These are phyloP conservation scores for Otolemur garnettii DNA, from an alignment of 2,113 vertebrate genomes.

Conservation along the genomic window DNA sequence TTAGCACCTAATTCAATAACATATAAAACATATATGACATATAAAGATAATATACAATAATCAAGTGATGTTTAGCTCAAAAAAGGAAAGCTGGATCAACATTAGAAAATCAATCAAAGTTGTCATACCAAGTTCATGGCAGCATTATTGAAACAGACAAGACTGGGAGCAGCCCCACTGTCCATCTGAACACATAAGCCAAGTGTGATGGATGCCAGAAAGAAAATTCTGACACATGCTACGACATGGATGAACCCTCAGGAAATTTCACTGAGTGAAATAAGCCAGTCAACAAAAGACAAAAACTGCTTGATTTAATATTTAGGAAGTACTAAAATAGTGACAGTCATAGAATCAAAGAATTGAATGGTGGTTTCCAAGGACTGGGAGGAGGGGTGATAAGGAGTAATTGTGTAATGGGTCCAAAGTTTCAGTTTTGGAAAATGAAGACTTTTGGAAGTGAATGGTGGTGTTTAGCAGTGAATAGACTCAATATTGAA, in stretches of 20 bases:
- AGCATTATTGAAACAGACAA: not conserved
- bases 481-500: no score
- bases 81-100: not conserved
- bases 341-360: not conserved
- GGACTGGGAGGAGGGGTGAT: not conserved
- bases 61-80: not conserved
- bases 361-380: not conserved
- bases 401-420: no score
- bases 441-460: no score
- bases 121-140: not conserved
- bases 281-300: no score
- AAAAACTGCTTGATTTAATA: not conserved
- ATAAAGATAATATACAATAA: not conserved
- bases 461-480: no score
- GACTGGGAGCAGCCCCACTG: not conserved
- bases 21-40: not conserved
- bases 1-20: not conserved
- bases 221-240: no score
- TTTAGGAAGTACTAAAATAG: not conserved
- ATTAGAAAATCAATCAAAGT: not conserved
- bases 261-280: no score
- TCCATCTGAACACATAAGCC: not conserved
- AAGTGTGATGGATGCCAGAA: no score
- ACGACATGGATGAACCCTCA: no score
- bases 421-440: no score